These are phyloP conservation scores for sheep (Ovis aries) DNA, from an alignment of 2,113 vertebrate species.

Conservation along the genomic window ARS-UI_Ramb_v3.0 NC_056058.1:92234001-92234500, in stretches of 20 bases:
- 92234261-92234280: not conserved
- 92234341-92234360: not conserved
- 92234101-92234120: not conserved
- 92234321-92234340: not conserved
- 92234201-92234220: not conserved
- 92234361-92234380: not conserved
- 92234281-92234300: not conserved
- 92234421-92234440: not conserved
- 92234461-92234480: slow-evolving; percentile 14
- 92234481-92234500: not conserved
- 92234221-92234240: not conserved
- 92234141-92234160: not conserved
- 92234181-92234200: not conserved
- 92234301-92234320: not conserved
- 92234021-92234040: not conserved
- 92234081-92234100: not conserved
- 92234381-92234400: not conserved
- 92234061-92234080: not conserved
- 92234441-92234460: slow-evolving; percentile 7
- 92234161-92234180: not conserved
- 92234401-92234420: slow-evolving; percentile 25
- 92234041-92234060: not conserved
- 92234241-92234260: not conserved
- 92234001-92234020: not conserved
- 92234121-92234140: not conserved